Percentiles rank a stretch among this genome's conserved stretches.
Conservation (phyloP, 2,113 vertebrate species). For the Sorex araneus region DNA sequence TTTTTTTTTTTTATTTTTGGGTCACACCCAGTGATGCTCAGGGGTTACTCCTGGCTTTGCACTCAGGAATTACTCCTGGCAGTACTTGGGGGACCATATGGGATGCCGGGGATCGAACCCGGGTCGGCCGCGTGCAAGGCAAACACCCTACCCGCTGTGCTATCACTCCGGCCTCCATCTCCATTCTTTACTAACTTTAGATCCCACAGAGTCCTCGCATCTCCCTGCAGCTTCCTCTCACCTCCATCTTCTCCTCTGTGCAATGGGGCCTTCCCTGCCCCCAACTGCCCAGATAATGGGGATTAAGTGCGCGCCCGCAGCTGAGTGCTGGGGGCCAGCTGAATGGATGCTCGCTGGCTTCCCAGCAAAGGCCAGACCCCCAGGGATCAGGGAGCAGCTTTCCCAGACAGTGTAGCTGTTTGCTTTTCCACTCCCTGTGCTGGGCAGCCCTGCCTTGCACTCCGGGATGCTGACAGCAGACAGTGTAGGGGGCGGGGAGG, state of each 20-base stretch:
- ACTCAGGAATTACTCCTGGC: too few species aligned
- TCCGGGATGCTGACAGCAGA: not conserved
- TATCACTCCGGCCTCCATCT: not conserved
- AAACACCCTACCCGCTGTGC: too few species aligned
- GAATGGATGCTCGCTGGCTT: not conserved
- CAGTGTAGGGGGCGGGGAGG: not conserved
- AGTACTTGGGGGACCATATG: too few species aligned
- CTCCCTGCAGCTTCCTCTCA: not conserved
- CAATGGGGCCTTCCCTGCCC: not conserved
- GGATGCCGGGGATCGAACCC: too few species aligned
- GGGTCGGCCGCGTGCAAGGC: too few species aligned
- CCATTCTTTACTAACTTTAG: slow-evolving; percentile 38
- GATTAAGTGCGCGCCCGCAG: not conserved
- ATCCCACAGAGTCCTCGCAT: not conserved
- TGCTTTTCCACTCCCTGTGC: not conserved
- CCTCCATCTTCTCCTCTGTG: slow-evolving; percentile 5
- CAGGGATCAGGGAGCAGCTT: not conserved
- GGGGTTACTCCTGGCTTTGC: too few species aligned
- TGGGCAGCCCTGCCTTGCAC: not conserved
- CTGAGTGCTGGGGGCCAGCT: not conserved
- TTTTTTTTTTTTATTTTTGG: not conserved
- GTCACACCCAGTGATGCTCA: too few species aligned
- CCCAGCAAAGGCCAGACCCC: not conserved
- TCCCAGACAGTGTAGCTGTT: not conserved
- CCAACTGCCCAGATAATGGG: too few species aligned